Conservation (phyloP, 2,113 vertebrate genomes). For the Danionella cerebrum region DNA sequence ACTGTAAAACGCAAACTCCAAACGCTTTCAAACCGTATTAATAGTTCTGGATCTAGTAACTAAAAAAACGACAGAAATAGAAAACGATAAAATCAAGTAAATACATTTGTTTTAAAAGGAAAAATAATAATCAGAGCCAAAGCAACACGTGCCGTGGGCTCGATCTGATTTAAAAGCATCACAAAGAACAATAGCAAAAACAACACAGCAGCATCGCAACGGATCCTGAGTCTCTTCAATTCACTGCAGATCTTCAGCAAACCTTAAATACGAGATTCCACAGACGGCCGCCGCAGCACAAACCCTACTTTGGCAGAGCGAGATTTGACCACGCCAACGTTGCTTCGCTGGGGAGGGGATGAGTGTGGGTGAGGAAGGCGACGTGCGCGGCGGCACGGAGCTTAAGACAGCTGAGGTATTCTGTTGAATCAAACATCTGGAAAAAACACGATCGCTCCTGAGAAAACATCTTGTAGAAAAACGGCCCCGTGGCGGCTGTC, state of each 20-base stretch:
- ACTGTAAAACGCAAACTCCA: slow-evolving; percentile 21
- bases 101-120: slow-evolving; percentile 15
- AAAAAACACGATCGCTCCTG: too few relatives aligned
- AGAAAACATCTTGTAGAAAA: slow-evolving; percentile 31
- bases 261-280: slow-evolving; percentile 15
- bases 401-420: slow-evolving; percentile 41
- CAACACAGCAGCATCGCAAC: neutral
- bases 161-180: slow-evolving; percentile 10
- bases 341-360: slow-evolving; percentile 9
- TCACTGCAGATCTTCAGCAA: slow-evolving; percentile 20
- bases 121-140: neutral
- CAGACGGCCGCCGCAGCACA: slow-evolving; percentile 8
- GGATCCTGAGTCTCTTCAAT: slow-evolving; percentile 8
- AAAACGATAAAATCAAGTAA: slow-evolving; percentile 33
- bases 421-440: slow-evolving; percentile 29
- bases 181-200: neutral
- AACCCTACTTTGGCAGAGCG: slow-evolving; percentile 32
- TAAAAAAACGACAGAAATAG: slow-evolving; percentile 23
- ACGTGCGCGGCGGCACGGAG: neutral
- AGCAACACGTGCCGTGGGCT: neutral
- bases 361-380: slow-evolving; percentile 10
- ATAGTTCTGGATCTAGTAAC: slow-evolving; percentile 35
- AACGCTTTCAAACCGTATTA: slow-evolving; percentile 21
- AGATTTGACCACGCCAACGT: slow-evolving; percentile 26
- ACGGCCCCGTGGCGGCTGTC: neutral